Evolutionary conservation across 2,888 invertebrate species (phyloP).

Genomic region (Augiades crinisus): DNA sequence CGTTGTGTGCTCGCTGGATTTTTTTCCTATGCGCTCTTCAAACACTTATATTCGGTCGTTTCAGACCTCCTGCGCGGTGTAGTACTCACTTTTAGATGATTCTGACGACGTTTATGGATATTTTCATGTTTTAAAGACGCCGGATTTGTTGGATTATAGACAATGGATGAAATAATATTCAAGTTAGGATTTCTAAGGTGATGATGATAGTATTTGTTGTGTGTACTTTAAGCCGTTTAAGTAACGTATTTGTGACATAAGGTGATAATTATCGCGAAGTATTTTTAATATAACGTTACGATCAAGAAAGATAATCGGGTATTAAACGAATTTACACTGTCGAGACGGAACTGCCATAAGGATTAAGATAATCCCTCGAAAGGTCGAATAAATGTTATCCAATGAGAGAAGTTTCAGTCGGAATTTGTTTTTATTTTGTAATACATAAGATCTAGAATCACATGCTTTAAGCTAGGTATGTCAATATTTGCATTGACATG

Average conservation of each 20-base stretch:
- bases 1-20: slow-evolving; percentile 36
- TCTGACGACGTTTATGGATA: slow-evolving; percentile 2
- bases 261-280: no score
- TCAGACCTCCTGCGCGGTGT: slow-evolving; percentile 67
- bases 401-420: slow-evolving; percentile 11
- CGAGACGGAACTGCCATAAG: slow-evolving; percentile 29
- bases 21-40: slow-evolving; percentile 47
- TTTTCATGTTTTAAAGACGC: neutral
- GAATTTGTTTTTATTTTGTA: neutral
- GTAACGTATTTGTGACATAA: no score
- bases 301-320: neutral
- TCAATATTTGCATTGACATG: neutral
- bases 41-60: slow-evolving; percentile 56
- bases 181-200: no score
- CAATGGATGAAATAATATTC: no score
- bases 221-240: no score
- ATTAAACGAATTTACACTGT: slow-evolving; percentile 9
- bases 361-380: slow-evolving; percentile 39
- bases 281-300: neutral
- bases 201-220: no score
- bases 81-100: slow-evolving; percentile 6
- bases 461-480: neutral
- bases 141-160: no score
- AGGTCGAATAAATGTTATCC: slow-evolving; percentile 36
- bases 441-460: neutral